These are phyloP conservation scores for Phymanthus crucifer DNA, from an alignment of 92 coral and sea anemone species.

Conservation along the genomic window DNA sequence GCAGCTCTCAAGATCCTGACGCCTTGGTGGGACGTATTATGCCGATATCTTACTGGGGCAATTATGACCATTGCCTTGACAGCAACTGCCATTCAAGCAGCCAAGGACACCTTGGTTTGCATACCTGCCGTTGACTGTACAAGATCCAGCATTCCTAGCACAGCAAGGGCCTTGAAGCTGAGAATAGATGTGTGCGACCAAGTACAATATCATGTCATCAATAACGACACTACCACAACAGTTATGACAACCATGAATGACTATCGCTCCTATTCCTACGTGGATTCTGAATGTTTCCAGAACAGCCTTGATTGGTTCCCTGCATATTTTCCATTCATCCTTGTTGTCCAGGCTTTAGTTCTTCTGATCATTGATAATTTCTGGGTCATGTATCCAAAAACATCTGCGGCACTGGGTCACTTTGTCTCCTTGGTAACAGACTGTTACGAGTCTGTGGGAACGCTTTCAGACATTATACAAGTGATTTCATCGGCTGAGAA, in stretches of 20 bases:
- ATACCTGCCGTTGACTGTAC: conserved; percentile 42
- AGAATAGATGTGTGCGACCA: conserved; percentile 13
- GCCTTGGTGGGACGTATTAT: conserved; percentile 49
- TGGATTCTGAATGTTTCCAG: conserved; percentile 38
- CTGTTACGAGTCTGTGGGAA: conserved; percentile 35
- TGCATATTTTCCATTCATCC: conserved; percentile 32
- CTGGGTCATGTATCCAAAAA: conserved; percentile 50
- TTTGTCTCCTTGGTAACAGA: conserved; percentile 41
- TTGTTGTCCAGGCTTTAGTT: conserved; percentile 27
- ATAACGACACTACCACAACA: neutral
- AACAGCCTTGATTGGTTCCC: conserved; percentile 22
- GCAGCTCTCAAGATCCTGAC: conserved; percentile 33
- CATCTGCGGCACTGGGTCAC: conserved; percentile 25
- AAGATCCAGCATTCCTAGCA: neutral
- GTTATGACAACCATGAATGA: conserved; percentile 25
- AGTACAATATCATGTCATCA: conserved; percentile 1
- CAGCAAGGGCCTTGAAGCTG: conserved; percentile 12
- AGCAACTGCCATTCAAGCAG: conserved; percentile 32
- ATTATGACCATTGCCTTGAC: conserved; percentile 28
- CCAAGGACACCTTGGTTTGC: conserved; percentile 37
- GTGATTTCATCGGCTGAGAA: conserved; percentile 9
- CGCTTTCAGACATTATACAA: conserved; percentile 19
- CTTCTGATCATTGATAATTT: conserved; percentile 41
- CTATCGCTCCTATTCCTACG: conserved; percentile 22
- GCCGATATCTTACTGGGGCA: conserved; percentile 32